Conservation (phyloP, 2,888 invertebrate species). For the Agriopis leucophaearia region DNA sequence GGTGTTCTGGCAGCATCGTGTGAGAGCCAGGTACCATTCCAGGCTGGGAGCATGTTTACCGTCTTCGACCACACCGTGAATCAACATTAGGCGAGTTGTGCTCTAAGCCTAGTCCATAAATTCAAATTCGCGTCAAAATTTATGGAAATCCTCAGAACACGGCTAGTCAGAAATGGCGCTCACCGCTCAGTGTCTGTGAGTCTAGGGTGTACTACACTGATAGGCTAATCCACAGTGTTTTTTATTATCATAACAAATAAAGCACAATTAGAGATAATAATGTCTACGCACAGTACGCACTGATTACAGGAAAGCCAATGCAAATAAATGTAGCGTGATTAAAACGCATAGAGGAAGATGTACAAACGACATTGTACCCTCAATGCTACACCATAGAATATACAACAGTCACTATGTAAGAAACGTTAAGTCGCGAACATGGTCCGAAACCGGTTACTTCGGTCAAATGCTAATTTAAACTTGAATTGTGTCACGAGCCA, state of each 20-base stretch:
- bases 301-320: slow-evolving; percentile 8
- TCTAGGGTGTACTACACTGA: too few relatives aligned
- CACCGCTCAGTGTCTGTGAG: too few relatives aligned
- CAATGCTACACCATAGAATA: slow-evolving; percentile 16
- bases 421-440: slow-evolving; percentile 6
- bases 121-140: too few relatives aligned
- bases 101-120: too few relatives aligned
- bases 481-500: neutral
- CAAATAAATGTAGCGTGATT: slow-evolving; percentile 4
- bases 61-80: too few relatives aligned
- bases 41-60: too few relatives aligned
- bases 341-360: slow-evolving; percentile 11
- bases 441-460: slow-evolving; percentile 9
- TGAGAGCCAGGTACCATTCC: too few relatives aligned
- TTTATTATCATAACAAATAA: neutral
- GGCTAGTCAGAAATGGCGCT: too few relatives aligned
- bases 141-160: too few relatives aligned
- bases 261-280: neutral
- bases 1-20: too few relatives aligned
- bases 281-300: neutral
- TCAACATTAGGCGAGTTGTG: too few relatives aligned
- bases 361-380: slow-evolving; percentile 12
- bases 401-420: neutral
- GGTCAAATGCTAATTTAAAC: slow-evolving; percentile 9
- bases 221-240: neutral